These are phyloP conservation scores for Plectrocnemia conspersa DNA, from an alignment of 1,140 invertebrate species.

Conservation along the genomic window DNA sequence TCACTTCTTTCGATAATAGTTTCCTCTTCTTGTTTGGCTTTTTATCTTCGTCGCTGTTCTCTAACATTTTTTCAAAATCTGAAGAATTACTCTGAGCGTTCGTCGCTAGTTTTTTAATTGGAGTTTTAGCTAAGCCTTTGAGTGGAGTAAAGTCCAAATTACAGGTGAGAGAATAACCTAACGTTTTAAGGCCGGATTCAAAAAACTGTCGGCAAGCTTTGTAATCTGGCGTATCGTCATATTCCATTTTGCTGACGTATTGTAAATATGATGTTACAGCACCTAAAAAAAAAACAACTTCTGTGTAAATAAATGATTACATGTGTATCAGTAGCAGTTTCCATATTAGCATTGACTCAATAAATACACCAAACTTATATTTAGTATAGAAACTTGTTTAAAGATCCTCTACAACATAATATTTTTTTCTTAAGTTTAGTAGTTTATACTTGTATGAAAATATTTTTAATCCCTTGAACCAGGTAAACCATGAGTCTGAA, in stretches of 20 bases:
- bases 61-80: conserved; percentile 7
- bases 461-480: too few relatives aligned
- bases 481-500: too few relatives aligned
- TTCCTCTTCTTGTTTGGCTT: background rate
- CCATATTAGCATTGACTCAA: background rate
- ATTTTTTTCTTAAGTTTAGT: too few relatives aligned
- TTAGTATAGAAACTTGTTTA: too few relatives aligned
- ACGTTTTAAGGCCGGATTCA: conserved; percentile 51
- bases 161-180: conserved; percentile 34
- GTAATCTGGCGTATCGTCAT: conserved; percentile 72
- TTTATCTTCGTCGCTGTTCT: background rate
- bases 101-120: conserved; percentile 14
- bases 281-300: conserved; percentile 46
- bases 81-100: background rate
- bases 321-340: conserved; percentile 11
- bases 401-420: too few relatives aligned
- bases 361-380: too few relatives aligned
- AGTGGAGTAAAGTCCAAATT: conserved; percentile 31
- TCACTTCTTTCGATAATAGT: too few relatives aligned
- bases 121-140: conserved; percentile 18
- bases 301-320: conserved; percentile 15
- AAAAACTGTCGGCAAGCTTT: conserved; percentile 64
- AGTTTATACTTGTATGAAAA: too few relatives aligned
- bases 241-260: conserved; percentile 64
- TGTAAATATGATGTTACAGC: conserved; percentile 63